These are phyloP conservation scores for Mycteria americana DNA, from an alignment of 2,797 vertebrate species.

Conservation along the genomic window DNA sequence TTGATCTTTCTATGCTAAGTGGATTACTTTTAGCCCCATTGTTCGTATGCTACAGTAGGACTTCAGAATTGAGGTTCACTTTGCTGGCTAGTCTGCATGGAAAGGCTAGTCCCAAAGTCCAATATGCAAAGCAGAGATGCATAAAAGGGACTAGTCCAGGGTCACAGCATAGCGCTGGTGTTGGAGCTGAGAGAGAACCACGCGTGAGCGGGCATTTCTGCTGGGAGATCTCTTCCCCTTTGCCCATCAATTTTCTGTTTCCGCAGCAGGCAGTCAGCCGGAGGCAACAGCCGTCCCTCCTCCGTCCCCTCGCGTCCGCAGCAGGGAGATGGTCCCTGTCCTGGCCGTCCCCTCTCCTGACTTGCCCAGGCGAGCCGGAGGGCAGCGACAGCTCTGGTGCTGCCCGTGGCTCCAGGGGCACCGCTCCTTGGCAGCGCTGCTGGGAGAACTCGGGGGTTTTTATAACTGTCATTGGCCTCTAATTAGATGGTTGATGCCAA, in stretches of 20 bases:
- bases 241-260: rapidly evolving
- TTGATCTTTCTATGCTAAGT: neutral
- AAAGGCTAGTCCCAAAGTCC: neutral
- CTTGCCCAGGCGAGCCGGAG: neutral
- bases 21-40: rapidly evolving
- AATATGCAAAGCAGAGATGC: neutral
- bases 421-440: neutral
- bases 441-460: neutral
- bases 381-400: neutral
- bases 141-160: rapidly evolving
- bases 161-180: rapidly evolving
- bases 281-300: neutral
- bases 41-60: neutral
- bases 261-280: rapidly evolving
- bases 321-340: neutral
- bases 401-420: neutral
- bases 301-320: rapidly evolving
- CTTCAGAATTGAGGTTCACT: neutral
- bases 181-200: neutral
- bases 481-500: constrained; percentile 41
- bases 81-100: neutral
- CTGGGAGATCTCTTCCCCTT: neutral
- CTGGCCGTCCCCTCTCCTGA: neutral
- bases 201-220: neutral
- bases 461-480: constrained; percentile 3